Conservation (phyloP, 2,888 invertebrate species). For the Lepetodrilus schrolli region DNA sequence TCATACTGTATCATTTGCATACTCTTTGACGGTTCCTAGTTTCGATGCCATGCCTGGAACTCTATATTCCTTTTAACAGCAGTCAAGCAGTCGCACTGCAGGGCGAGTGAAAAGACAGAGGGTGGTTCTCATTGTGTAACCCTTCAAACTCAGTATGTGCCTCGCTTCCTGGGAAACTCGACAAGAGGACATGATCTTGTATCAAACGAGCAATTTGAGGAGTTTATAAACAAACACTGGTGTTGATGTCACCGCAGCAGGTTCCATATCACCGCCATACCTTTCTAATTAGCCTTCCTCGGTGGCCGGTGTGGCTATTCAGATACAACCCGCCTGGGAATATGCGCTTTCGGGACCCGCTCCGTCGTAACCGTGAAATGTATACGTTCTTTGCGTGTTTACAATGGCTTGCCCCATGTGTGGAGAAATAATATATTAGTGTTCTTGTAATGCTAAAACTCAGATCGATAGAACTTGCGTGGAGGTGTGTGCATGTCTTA, state of each 20-base stretch:
- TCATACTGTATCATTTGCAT: too few species aligned
- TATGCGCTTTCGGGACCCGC: neutral
- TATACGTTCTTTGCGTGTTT: conserved; percentile 14
- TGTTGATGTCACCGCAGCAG: neutral
- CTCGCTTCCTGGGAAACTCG: neutral
- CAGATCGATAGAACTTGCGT: neutral
- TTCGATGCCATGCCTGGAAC: too few species aligned
- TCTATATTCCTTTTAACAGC: too few species aligned
- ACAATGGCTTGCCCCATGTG: conserved; percentile 15
- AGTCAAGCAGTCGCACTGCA: too few species aligned
- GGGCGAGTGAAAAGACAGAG: too few species aligned
- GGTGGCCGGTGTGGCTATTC: neutral
- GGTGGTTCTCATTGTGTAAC: neutral
- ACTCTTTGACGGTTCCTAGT: too few species aligned
- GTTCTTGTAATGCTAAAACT: neutral
- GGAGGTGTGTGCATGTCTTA: too few species aligned
- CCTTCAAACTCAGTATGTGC: neutral
- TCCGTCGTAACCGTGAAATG: neutral
- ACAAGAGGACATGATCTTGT: conserved; percentile 15
- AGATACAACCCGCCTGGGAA: neutral
- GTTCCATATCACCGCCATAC: neutral
- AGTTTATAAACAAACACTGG: conserved; percentile 13
- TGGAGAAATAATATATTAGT: conserved; percentile 22
- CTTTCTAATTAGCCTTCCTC: conserved; percentile 1
- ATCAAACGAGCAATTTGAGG: conserved; percentile 1